Evolutionary conservation across 1,140 invertebrate genomes (phyloP).

Genomic region (Drosophila sproati): DNA sequence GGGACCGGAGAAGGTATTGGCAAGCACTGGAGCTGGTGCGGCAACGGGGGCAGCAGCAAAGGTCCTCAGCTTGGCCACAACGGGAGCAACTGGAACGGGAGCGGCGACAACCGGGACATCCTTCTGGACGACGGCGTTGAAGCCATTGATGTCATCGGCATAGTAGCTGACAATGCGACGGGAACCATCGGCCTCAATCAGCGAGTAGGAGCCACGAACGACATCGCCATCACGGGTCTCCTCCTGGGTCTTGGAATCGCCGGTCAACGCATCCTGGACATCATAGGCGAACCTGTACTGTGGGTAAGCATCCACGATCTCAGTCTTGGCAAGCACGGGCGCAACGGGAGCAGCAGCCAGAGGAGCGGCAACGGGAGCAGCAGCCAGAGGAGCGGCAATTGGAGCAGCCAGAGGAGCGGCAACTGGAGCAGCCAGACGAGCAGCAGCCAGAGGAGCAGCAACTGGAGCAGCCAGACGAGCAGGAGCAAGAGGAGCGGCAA

Average conservation of each 20-base stretch:
- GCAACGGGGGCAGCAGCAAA: constrained; percentile 58
- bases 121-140: constrained; percentile 87
- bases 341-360: constrained; percentile 63
- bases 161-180: constrained; percentile 86
- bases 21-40: constrained; percentile 64
- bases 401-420: constrained; percentile 57
- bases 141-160: constrained; percentile 86
- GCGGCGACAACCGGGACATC: constrained; percentile 85
- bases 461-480: constrained; percentile 61
- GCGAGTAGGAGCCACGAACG: constrained; percentile 86
- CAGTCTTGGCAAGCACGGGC: constrained; percentile 45
- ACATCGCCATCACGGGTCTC: constrained; percentile 86
- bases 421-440: constrained; percentile 28
- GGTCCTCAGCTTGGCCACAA: constrained; percentile 63
- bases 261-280: constrained; percentile 86
- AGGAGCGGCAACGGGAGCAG: constrained; percentile 50
- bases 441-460: constrained; percentile 28
- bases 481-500: constrained; percentile 32
- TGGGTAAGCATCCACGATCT: constrained; percentile 85
- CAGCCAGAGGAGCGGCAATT: constrained; percentile 39
- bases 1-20: constrained; percentile 69
- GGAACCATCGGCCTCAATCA: constrained; percentile 87
- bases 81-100: constrained; percentile 69
- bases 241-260: constrained; percentile 86
- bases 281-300: constrained; percentile 86